phyloP scores from a whole-genome alignment of 2,888 invertebrate species.

The Girardia tigrina region DNA sequence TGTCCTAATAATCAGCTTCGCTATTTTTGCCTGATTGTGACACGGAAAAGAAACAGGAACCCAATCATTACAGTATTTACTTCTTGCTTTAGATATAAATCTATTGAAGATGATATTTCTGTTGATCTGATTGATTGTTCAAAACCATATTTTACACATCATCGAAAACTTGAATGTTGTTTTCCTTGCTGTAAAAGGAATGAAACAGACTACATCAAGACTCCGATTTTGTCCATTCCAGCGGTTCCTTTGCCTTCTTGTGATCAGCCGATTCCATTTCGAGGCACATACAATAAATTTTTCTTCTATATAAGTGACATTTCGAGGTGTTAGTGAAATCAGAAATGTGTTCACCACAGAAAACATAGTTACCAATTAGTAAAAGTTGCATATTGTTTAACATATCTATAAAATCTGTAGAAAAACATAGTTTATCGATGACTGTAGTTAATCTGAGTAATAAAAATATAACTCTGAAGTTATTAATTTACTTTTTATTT shows the following conservation, averaged over 20 bases:
- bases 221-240: not conserved
- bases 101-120: not conserved
- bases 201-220: not conserved
- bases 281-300: not conserved
- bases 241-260: not conserved
- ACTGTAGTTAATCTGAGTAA: too few species aligned
- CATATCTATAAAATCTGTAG: too few species aligned
- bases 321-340: not conserved
- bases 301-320: not conserved
- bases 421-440: too few species aligned
- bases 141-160: not conserved
- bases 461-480: too few species aligned
- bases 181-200: not conserved
- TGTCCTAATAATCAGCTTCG: not conserved
- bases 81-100: not conserved
- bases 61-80: not conserved
- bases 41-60: not conserved
- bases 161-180: conserved; percentile 19
- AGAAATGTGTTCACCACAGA: too few species aligned
- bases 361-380: too few species aligned
- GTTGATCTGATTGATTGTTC: not conserved
- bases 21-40: not conserved
- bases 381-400: too few species aligned
- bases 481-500: too few species aligned
- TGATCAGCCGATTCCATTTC: not conserved